Base-by-base conservation (phyloP, 2,888 invertebrate species). In the Acleris holmiana region DNA sequence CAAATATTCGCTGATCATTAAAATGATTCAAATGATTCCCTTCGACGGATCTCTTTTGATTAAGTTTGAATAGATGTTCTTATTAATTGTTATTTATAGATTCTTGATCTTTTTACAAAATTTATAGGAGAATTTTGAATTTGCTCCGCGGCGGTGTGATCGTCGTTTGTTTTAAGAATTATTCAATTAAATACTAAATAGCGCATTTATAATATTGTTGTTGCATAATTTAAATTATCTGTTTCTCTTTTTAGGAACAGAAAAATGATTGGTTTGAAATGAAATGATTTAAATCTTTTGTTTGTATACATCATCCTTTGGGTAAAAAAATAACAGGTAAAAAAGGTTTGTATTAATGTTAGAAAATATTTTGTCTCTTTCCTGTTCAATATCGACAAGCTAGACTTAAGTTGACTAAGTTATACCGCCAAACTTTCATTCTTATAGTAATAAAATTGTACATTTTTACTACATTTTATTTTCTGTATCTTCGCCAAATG, bases 121-220 rank as follows among this genome's bases (percentile, higher is more conserved):
- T 76, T 79, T 79, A 79, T 78, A 82, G 85, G 83, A 75, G 76
- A 82, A 85, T 85, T 85, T 76, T 76, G 73, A 84, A 85, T 85
- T 85, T 78, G 54, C 74, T 82, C 84, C 17, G 8, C 78, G 69
- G 69, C 71, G 74, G 74, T 76, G 68, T 64, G 58, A 72, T 63
- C 68, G 59, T 65, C 70, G 71, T 68, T 73, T 75, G 76, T 77
- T 80, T 78, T 74, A 68, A 71, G 65, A 59, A 71, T 71, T 76
- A 69, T 75, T 76, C 72, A 67, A 69, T 75, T 76, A 70, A 67
- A 73, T 69, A 21, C 60, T 46, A 54, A 59, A 64, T 64, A 73
- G 69, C 73, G 73, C 74, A 75, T 77, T 75, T 79, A n/a, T n/a
- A n/a, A n/a, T n/a, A 75, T 77, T 78, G 74, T 75, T 73, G 71